These are phyloP conservation scores for Megamerina dolium DNA, from an alignment of 2,888 invertebrate species.

Conservation along the genomic window DNA sequence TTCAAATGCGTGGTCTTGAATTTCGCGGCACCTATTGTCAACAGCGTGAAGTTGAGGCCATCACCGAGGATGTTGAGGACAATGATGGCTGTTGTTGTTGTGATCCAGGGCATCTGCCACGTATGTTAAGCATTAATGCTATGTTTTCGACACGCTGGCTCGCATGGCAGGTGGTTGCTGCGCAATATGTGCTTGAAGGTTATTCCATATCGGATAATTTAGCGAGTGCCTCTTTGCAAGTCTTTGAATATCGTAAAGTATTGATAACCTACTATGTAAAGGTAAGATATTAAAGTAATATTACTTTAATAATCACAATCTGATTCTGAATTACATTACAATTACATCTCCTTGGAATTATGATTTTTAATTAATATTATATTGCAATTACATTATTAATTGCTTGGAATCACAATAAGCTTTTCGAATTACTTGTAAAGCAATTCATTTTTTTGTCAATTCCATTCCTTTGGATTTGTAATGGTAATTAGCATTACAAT, in stretches of 20 bases:
- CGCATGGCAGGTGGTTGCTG: constrained; percentile 93
- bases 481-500: too few species aligned
- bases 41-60: constrained; percentile 97
- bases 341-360: too few species aligned
- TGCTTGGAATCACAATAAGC: too few species aligned
- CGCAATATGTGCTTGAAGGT: constrained; percentile 97
- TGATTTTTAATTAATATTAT: too few species aligned
- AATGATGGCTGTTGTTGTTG: constrained; percentile 94
- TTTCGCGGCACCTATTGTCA: constrained; percentile 99
- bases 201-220: constrained; percentile 98
- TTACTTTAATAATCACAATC: too few species aligned
- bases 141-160: constrained; percentile 96
- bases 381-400: neutral
- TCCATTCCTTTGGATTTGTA: too few species aligned
- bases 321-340: too few species aligned
- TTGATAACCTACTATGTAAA: constrained; percentile 97
- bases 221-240: constrained; percentile 94
- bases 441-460: too few species aligned
- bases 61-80: constrained; percentile 89
- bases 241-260: constrained; percentile 94
- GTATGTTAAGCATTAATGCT: constrained; percentile 90
- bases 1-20: constrained; percentile 95
- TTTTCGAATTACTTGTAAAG: too few species aligned
- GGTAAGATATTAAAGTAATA: too few species aligned
- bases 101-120: constrained; percentile 80